These are phyloP conservation scores for Diplodus sargus DNA, from an alignment of 2,797 vertebrate species.

Conservation along the genomic window DNA sequence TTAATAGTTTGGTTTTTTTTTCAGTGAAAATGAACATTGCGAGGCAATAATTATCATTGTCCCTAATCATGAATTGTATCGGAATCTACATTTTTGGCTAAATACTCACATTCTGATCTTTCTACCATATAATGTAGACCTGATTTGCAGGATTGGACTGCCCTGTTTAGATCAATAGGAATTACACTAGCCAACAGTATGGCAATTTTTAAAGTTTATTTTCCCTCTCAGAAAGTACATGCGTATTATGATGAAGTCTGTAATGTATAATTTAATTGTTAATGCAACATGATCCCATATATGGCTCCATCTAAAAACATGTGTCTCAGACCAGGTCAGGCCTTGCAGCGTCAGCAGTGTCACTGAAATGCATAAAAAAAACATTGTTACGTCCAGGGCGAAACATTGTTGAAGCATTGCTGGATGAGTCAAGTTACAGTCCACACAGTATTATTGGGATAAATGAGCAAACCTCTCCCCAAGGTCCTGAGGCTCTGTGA, in stretches of 20 bases:
- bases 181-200: neutral
- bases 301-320: slow-evolving; percentile 38
- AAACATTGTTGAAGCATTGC: slow-evolving; percentile 54
- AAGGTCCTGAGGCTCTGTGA: slow-evolving; percentile 75
- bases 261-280: slow-evolving; percentile 44
- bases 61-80: too few relatives aligned
- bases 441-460: slow-evolving; percentile 76
- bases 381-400: slow-evolving; percentile 46
- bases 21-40: too few relatives aligned
- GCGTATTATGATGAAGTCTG: slow-evolving; percentile 21
- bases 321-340: slow-evolving; percentile 23
- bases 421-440: slow-evolving; percentile 71
- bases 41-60: too few relatives aligned
- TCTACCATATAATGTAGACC: too few relatives aligned
- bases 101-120: too few relatives aligned
- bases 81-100: too few relatives aligned
- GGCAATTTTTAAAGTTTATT: slow-evolving; percentile 26
- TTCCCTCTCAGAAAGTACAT: slow-evolving; percentile 10
- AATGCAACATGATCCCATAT: slow-evolving; percentile 16
- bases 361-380: slow-evolving; percentile 35
- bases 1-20: too few relatives aligned
- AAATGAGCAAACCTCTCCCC: slow-evolving; percentile 79
- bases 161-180: slow-evolving; percentile 9
- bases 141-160: too few relatives aligned
- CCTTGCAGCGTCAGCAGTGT: slow-evolving; percentile 57